Percentiles rank a stretch among this genome's conserved stretches.
Conservation (phyloP, 2,888 invertebrate genomes). For the Lithophane leautieri region DNA sequence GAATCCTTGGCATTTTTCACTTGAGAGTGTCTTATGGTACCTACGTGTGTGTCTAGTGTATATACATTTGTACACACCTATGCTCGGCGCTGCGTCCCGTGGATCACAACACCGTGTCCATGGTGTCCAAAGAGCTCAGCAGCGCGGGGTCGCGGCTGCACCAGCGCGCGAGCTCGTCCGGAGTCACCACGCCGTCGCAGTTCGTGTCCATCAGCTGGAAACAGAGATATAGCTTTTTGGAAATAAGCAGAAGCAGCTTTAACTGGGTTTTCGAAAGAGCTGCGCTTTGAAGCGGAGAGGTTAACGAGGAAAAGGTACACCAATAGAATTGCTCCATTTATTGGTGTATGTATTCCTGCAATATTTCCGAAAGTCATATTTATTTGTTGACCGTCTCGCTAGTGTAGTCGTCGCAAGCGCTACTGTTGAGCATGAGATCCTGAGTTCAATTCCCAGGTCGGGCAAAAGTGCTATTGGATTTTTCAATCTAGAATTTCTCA, state of each 20-base stretch:
- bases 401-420: no score
- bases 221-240: not conserved
- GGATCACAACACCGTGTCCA: slow-evolving; percentile 94
- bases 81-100: slow-evolving; percentile 56
- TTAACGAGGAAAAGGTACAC: not conserved
- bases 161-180: slow-evolving; percentile 95
- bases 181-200: slow-evolving; percentile 95
- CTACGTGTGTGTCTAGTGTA: not conserved
- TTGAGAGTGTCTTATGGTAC: not conserved
- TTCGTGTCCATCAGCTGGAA: slow-evolving; percentile 94
- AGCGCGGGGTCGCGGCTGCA: slow-evolving; percentile 93
- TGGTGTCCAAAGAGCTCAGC: slow-evolving; percentile 92
- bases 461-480: no score
- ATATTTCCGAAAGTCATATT: not conserved
- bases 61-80: slow-evolving; percentile 15
- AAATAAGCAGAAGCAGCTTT: not conserved
- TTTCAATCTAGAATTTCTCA: no score
- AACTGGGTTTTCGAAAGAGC: not conserved
- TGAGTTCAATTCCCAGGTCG: no score
- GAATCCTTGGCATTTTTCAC: not conserved
- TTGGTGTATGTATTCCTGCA: not conserved
- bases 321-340: not conserved
- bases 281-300: not conserved
- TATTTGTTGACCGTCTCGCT: no score
- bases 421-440: no score